Base-by-base conservation (phyloP, 30 jellyfish, hydroid and myxozoan genomes). In the Mastigias papua region DNA sequence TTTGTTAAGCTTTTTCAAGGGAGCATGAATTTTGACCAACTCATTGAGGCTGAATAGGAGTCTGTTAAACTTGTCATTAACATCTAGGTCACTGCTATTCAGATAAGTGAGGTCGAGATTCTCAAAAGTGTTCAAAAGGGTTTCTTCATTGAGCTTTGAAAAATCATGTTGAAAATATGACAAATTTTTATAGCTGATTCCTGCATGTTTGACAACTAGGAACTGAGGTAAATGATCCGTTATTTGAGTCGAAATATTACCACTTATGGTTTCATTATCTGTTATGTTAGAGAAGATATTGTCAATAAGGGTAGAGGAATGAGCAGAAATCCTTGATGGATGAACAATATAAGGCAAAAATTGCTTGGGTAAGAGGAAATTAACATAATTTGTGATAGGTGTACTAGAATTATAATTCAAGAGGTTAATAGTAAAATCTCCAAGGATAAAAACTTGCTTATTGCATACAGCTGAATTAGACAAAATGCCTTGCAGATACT, bases 141-240 rank as follows among this genome's bases (percentile, higher is more conserved):
- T 72, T 32, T 37, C 35, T 72, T 84, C 82, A 71, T 72, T 84
- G 65, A 63, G 86, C 3, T 62, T 34, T 26, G 95, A 86, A 48
- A 74, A 73, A 73, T 76, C 94, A 86, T 86, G 77, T 73, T 73
- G 83, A 54, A 69, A 83, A 69, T 83, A 83, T 13, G 80, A 30
- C 77, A 73, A 57, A 23, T 75, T 86, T 71, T 73, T 74, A 61
- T 86, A 73, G 58, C 84, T 7, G 25, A 73, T 73, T 25, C 85
- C 89, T 85, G 88, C 88, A 58, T 86, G 95, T 78, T 74, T 86
- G 84, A 86, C 89, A 86, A 86, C 61, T 65, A 86, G 78, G 37
- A 86, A 75, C 50, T 86, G 95, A 63, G 90, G 95, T 78, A 86
- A 76, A 57, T 86, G 95, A 76, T 86, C 95, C 1, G 89, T 86